These are phyloP conservation scores for Xerus inauris DNA, from an alignment of 2,113 vertebrate genomes.

Conservation along the genomic window DNA sequence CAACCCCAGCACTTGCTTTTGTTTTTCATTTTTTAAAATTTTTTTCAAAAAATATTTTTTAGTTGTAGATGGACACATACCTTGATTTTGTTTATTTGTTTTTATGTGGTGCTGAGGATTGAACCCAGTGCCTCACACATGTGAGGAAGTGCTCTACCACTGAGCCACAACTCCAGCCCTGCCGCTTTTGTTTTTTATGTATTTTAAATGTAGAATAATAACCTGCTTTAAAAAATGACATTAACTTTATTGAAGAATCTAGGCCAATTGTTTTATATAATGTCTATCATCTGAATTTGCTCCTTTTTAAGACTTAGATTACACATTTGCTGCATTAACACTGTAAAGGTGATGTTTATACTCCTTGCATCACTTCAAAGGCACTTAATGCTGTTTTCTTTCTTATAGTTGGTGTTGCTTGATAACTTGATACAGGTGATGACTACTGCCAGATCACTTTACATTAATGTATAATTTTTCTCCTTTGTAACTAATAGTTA, in stretches of 20 bases:
- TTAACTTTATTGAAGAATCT: slow-evolving; percentile 39
- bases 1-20: too few species aligned
- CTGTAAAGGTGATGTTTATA: background rate
- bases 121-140: too few species aligned
- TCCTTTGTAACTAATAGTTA: background rate
- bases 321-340: background rate
- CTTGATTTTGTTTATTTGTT: too few species aligned
- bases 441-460: background rate
- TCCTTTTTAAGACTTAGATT: slow-evolving; percentile 19
- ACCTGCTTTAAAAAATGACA: background rate
- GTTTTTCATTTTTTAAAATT: too few species aligned
- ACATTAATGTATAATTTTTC: background rate
- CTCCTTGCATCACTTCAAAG: background rate
- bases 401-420: background rate
- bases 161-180: too few species aligned
- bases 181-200: slow-evolving; percentile 18
- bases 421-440: slow-evolving; percentile 3
- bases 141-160: too few species aligned
- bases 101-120: too few species aligned
- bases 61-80: too few species aligned
- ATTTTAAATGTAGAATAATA: background rate
- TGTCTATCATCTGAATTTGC: slow-evolving; percentile 24
- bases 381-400: background rate
- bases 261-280: slow-evolving; percentile 14
- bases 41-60: too few species aligned